A percentile compares a stretch with the other conserved stretches of the same genome.
phyloP scores from a whole-genome alignment of 2,113 vertebrate genomes.

The Larimichthys crocea region DNA sequence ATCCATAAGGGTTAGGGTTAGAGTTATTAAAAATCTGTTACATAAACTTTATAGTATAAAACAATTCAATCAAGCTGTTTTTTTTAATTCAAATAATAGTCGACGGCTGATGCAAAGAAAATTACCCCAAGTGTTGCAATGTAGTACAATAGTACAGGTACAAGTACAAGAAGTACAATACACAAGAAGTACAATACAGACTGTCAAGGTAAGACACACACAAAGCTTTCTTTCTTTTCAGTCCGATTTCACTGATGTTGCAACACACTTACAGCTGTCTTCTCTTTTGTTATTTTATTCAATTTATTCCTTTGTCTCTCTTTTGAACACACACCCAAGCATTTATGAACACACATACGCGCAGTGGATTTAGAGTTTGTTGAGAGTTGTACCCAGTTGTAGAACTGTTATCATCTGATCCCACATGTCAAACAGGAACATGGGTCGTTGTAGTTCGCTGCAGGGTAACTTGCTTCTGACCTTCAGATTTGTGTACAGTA shows the following conservation, averaged over 20 bases:
- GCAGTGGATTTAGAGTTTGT: slow-evolving; percentile 36
- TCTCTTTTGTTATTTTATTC: not conserved
- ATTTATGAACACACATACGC: not conserved
- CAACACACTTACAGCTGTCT: not conserved
- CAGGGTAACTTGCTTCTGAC: slow-evolving; percentile 49
- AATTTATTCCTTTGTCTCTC: no score
- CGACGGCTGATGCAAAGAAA: not conserved
- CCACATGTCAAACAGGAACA: slow-evolving; percentile 55
- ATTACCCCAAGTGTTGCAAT: not conserved
- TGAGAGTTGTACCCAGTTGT: slow-evolving; percentile 39
- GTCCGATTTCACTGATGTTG: not conserved
- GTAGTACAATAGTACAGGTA: no score
- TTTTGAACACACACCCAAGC: not conserved
- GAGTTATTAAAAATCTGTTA: not conserved
- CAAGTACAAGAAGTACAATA: no score
- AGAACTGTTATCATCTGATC: slow-evolving; percentile 57
- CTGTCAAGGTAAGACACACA: not conserved
- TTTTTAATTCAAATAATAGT: no score
- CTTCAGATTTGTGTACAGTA: slow-evolving; percentile 61
- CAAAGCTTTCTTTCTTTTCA: not conserved
- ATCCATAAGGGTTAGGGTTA: no score
- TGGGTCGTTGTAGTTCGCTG: slow-evolving; percentile 40
- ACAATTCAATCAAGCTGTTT: not conserved
- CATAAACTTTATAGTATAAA: not conserved
- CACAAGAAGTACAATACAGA: not conserved